These are phyloP conservation scores for Eupleurogrammus muticus DNA, from an alignment of 2,797 vertebrate genomes.

Conservation along the genomic window DNA sequence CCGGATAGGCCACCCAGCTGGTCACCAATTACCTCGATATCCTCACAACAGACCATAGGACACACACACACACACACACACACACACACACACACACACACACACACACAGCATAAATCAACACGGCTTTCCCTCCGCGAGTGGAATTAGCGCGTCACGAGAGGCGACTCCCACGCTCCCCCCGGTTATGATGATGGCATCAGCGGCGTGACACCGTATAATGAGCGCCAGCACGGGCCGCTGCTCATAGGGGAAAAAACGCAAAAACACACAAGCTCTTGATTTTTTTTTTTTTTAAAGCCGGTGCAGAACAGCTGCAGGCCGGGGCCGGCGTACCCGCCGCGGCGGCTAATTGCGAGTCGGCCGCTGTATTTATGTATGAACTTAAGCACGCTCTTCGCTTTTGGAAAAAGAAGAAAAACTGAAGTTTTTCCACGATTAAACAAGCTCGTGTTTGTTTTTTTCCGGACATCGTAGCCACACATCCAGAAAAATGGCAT, in stretches of 20 bases:
- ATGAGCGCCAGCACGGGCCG: constrained; percentile 61
- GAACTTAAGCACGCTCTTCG: constrained; percentile 39
- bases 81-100: no score
- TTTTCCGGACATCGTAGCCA: constrained; percentile 7
- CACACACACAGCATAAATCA: constrained; percentile 62
- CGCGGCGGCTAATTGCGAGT: constrained; percentile 59
- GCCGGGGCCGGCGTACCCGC: background rate
- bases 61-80: no score
- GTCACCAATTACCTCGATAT: constrained; percentile 54
- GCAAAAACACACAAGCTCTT: constrained; percentile 56
- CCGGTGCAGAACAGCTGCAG: constrained; percentile 50
- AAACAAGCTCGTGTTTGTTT: constrained; percentile 23
- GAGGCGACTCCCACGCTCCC: constrained; percentile 19
- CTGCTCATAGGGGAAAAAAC: constrained; percentile 53
- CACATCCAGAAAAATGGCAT: constrained; percentile 6
- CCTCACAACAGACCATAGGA: constrained; percentile 41
- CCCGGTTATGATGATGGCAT: constrained; percentile 52
- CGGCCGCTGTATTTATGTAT: constrained; percentile 48
- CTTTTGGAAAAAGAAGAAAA: constrained; percentile 32
- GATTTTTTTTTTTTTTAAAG: constrained; percentile 37
- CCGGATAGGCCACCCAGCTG: constrained; percentile 37
- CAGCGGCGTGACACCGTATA: constrained; percentile 67
- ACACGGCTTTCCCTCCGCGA: constrained; percentile 31
- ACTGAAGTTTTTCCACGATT: background rate
- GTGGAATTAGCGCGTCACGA: constrained; percentile 53